Evolutionary conservation across 2,888 invertebrate genomes (phyloP).

Genomic region (Pachydiplax longipennis): DNA sequence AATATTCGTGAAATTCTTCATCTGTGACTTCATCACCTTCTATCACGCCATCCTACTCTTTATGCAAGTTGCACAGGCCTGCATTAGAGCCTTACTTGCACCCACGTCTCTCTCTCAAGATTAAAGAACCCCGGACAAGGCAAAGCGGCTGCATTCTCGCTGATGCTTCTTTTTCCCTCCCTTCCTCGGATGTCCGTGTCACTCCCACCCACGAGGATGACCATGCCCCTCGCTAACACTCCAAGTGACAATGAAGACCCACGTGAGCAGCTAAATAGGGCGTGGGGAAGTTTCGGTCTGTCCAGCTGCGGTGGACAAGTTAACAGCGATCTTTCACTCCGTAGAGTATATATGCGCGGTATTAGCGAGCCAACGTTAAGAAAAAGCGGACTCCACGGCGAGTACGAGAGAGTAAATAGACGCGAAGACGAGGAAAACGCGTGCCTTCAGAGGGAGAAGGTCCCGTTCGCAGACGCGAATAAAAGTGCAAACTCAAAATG

Average conservation of each 20-base stretch:
- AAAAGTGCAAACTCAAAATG: no score
- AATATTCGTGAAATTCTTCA: no score
- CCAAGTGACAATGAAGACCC: not conserved
- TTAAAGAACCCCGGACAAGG: not conserved
- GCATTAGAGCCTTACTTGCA: not conserved
- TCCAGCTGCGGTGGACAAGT: not conserved
- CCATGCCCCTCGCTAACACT: not conserved
- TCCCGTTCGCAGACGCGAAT: not conserved
- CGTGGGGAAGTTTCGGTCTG: not conserved
- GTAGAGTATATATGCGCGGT: not conserved
- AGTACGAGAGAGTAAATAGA: not conserved
- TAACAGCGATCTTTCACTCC: not conserved
- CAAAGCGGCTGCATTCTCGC: not conserved
- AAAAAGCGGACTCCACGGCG: not conserved
- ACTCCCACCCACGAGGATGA: not conserved
- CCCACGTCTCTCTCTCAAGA: not conserved
- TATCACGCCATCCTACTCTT: no score
- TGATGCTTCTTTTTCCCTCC: not conserved
- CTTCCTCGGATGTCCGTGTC: not conserved
- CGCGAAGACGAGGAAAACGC: not conserved
- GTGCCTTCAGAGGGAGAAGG: not conserved
- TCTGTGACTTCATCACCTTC: no score
- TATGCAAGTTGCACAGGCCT: not conserved
- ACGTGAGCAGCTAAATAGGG: not conserved
- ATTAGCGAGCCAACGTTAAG: not conserved